Conservation (phyloP, 2,888 invertebrate species). For the Ferrisia virgata region DNA sequence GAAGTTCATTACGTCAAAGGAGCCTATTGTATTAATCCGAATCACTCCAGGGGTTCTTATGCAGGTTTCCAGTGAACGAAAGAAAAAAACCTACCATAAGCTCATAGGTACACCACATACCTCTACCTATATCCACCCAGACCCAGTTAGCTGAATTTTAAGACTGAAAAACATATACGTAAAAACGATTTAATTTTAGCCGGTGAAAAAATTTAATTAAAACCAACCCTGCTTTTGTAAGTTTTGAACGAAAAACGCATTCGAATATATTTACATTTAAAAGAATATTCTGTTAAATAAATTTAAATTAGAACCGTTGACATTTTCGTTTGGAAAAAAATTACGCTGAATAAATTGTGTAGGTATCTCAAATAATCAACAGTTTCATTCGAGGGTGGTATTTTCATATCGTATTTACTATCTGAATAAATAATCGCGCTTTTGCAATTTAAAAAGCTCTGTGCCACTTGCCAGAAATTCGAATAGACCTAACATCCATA, state of each 20-base stretch:
- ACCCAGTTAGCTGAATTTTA: too few relatives aligned
- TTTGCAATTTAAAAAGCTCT: conserved; percentile 8
- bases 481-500: conserved; percentile 7
- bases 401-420: conserved; percentile 1
- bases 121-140: too few relatives aligned
- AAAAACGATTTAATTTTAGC: neutral
- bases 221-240: neutral
- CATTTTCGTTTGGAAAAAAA: conserved; percentile 5
- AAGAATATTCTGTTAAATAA: neutral
- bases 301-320: conserved; percentile 9
- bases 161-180: neutral
- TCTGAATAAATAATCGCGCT: conserved; percentile 13
- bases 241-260: neutral
- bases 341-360: neutral
- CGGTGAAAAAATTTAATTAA: neutral
- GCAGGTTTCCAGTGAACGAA: neutral
- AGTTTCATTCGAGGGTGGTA: neutral
- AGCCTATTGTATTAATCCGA: neutral
- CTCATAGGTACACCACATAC: neutral
- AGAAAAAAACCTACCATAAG: neutral
- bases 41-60: neutral
- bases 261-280: conserved; percentile 7
- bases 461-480: neutral
- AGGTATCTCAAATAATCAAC: conserved; percentile 14
- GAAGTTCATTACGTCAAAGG: neutral